A percentile compares a stretch with the other conserved stretches of the same genome.
phyloP scores from a whole-genome alignment of 2,888 invertebrate genomes.

The Sarcophaga caerulescens region DNA sequence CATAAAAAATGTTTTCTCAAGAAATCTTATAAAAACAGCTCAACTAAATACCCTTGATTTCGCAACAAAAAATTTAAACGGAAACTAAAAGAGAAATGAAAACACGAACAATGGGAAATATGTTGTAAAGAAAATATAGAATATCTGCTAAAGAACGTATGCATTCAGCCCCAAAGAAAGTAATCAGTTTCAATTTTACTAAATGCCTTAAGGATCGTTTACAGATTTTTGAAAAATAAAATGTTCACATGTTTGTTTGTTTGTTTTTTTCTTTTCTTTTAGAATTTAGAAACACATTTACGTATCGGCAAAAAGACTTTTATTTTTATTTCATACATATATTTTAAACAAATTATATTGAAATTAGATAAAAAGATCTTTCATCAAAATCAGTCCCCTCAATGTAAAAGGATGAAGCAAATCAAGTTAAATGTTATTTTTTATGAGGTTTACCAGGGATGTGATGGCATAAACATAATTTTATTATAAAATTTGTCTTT shows the following conservation, averaged over 20 bases:
- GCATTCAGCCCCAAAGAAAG: background rate
- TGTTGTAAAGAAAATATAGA: background rate
- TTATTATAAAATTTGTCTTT: too few species aligned
- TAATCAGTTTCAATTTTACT: slow-evolving; percentile 1
- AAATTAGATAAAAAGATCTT: too few species aligned
- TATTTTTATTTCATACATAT: too few species aligned
- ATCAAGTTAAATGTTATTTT: too few species aligned
- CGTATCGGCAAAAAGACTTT: too few species aligned
- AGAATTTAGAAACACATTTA: too few species aligned
- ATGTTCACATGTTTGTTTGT: too few species aligned
- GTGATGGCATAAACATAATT: too few species aligned
- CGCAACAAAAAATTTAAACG: background rate
- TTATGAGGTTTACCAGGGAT: too few species aligned
- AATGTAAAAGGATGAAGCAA: too few species aligned
- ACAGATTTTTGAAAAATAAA: background rate
- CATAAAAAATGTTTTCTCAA: background rate
- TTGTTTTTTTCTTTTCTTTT: background rate
- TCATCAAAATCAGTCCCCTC: too few species aligned
- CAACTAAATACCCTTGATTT: background rate
- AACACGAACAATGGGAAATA: background rate
- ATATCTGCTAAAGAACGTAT: background rate
- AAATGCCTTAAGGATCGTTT: slow-evolving; percentile 13
- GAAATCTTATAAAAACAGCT: background rate
- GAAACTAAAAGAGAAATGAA: slow-evolving; percentile 26
- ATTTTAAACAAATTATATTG: too few species aligned